These are phyloP conservation scores for Petaurus breviceps DNA, from an alignment of 2,113 vertebrate genomes.

Conservation along the genomic window DNA sequence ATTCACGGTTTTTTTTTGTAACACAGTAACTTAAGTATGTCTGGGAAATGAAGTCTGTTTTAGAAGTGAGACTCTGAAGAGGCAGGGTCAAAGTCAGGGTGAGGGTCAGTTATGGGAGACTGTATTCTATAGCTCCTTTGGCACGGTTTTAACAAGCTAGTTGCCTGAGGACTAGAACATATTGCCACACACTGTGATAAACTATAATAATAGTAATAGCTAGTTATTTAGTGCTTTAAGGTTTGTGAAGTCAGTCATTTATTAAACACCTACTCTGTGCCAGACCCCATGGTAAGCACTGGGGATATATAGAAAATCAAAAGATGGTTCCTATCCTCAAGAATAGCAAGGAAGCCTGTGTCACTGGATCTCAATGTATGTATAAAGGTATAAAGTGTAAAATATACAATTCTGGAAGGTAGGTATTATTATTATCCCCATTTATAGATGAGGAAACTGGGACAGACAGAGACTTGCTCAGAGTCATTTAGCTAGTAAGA, in stretches of 20 bases:
- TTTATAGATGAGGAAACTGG: not conserved
- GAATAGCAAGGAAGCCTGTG: not conserved
- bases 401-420: not conserved
- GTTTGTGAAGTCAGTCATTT: not conserved
- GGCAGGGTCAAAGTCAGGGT: not conserved
- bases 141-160: not conserved
- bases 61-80: conserved; percentile 8
- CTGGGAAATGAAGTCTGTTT: not conserved
- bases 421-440: not conserved
- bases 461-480: not conserved
- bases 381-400: not conserved
- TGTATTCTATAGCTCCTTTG: not conserved
- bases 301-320: not conserved
- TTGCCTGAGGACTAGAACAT: not conserved
- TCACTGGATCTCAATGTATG: not conserved
- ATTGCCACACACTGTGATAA: not conserved
- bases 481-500: not conserved
- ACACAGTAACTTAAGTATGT: conserved; percentile 4
- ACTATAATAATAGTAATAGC: not conserved
- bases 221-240: not conserved
- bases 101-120: not conserved
- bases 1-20: not conserved
- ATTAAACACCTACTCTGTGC: not conserved
- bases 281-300: not conserved
- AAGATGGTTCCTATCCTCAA: not conserved